Evolutionary conservation across 2,888 invertebrate species (phyloP).

Genomic region (Stictocephala bisonia): DNA sequence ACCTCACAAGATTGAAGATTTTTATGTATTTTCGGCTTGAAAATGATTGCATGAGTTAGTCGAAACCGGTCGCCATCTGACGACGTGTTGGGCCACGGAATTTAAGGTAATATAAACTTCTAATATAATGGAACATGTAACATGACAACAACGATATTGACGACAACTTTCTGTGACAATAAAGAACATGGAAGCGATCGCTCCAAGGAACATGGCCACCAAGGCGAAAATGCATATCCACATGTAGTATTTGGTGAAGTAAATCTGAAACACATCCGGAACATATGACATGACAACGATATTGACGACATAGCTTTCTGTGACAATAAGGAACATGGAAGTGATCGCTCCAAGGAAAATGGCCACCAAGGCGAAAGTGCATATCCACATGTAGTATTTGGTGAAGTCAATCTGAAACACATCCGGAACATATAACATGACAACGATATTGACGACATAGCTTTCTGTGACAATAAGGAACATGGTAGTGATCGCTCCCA

Average conservation of each 20-base stretch:
- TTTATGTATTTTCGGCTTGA: too few species aligned
- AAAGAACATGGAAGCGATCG: too few species aligned
- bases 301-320: not conserved
- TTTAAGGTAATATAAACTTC: too few species aligned
- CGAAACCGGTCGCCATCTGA: too few species aligned
- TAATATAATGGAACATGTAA: too few species aligned
- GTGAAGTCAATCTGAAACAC: constrained; percentile 42
- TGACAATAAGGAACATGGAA: not conserved
- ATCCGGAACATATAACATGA: too few species aligned
- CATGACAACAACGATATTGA: too few species aligned
- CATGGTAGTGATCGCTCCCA: constrained; percentile 16
- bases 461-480: not conserved
- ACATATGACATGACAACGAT: too few species aligned
- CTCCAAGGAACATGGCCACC: constrained; percentile 11
- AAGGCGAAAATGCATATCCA: constrained; percentile 22
- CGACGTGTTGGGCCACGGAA: too few species aligned
- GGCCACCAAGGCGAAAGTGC: constrained; percentile 28
- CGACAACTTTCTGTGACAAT: not conserved
- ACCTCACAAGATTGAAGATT: too few species aligned
- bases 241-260: constrained; percentile 22
- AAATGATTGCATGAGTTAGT: too few species aligned
- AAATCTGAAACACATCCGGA: constrained; percentile 26
- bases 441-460: constrained; percentile 25
- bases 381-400: constrained; percentile 37
- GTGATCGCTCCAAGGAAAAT: constrained; percentile 27